A percentile compares a stretch with the other conserved stretches of the same genome.
Evolutionary conservation across 2,888 invertebrate species (phyloP).

Genomic region (Oscheius myriophilus): DNA sequence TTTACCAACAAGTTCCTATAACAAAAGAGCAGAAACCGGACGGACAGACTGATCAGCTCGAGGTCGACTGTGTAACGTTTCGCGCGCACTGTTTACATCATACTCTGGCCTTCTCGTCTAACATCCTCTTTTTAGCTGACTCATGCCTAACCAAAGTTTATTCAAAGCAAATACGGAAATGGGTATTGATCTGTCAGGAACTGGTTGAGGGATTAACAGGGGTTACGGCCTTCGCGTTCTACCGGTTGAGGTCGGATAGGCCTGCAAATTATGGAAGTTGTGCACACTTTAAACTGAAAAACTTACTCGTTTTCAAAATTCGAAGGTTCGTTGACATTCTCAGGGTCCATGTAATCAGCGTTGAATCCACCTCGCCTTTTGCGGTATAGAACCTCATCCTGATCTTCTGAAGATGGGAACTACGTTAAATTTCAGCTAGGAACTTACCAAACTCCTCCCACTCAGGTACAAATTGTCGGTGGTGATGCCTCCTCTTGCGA

Average conservation of each 20-base stretch:
- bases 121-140: no score
- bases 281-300: background rate
- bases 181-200: background rate
- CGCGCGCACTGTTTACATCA: no score
- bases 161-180: no score
- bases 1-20: no score
- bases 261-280: slow-evolving; percentile 11
- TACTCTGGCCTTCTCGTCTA: no score
- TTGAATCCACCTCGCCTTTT: slow-evolving; percentile 35
- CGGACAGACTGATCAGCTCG: no score
- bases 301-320: slow-evolving; percentile 8
- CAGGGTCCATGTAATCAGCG: slow-evolving; percentile 47
- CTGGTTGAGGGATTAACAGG: slow-evolving; percentile 3
- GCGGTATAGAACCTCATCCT: background rate
- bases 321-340: slow-evolving; percentile 7
- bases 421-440: background rate
- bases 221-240: slow-evolving; percentile 20
- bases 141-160: no score
- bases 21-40: no score
- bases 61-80: no score
- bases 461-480: background rate
- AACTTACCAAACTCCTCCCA: background rate
- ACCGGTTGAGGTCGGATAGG: background rate
- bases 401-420: background rate
- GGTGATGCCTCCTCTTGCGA: slow-evolving; percentile 35